phyloP scores from a whole-genome alignment of 2,888 invertebrate genomes.

The Meloe dianella region DNA sequence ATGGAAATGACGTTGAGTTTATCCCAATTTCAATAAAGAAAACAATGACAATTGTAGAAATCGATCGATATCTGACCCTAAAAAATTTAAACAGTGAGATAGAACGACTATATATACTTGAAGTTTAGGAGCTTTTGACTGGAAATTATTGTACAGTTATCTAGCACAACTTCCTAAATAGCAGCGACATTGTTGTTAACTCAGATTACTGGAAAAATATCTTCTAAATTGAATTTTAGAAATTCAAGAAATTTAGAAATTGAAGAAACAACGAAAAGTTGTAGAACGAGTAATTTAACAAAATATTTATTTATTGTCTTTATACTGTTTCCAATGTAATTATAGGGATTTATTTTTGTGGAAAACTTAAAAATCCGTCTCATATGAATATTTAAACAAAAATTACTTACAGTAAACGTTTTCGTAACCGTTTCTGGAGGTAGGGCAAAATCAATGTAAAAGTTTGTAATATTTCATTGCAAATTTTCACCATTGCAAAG shows the following conservation, averaged over 20 bases:
- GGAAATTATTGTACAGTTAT: constrained; percentile 1
- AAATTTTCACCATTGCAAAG: too few species aligned
- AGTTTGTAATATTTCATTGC: too few species aligned
- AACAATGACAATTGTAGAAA: background rate
- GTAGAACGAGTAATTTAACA: background rate
- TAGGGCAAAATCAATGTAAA: too few species aligned
- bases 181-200: background rate
- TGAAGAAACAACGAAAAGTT: background rate
- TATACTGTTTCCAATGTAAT: background rate
- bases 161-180: constrained; percentile 4
- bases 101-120: background rate
- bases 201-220: background rate
- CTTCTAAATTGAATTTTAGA: too few species aligned
- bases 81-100: background rate
- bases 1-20: background rate
- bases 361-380: background rate
- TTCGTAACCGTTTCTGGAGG: too few species aligned
- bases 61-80: background rate
- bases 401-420: background rate
- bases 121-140: background rate
- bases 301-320: background rate
- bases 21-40: background rate
- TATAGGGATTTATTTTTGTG: background rate
- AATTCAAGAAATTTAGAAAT: too few species aligned
- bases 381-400: background rate